Evolutionary conservation across 2,113 vertebrate species (phyloP), one percentile per base, ranked within the genome.

Genomic region (Lanius collurio): DNA sequence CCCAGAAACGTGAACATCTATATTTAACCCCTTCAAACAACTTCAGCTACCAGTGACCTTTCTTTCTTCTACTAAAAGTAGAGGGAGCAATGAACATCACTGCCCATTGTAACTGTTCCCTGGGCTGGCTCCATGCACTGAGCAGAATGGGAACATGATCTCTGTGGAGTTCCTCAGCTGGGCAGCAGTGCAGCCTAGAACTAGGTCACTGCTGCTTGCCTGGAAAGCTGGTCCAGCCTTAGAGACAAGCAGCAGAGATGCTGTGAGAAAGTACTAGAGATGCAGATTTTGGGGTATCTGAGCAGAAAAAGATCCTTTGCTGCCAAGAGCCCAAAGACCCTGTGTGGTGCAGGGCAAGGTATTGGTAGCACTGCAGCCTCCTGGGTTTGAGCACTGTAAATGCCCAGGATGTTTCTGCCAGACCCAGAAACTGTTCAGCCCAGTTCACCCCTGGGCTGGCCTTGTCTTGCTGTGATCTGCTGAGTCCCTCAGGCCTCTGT

Each of bases 331-430:
- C 3, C 1, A 31, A 46, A 39, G 49, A 31, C 23, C 7, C 27
- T 64, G 0, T 15, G 27, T 30, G 17, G 28, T 35, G 46, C 24
- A 35, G 15, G 28, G 56, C 77, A 68, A 6, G 1, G 0, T 17
- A 0, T 23, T 39, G 52, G 15, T 41, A 10, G 12, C 46, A 12
- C 28, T 11, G 47, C 7, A 26, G 11, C 12, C 1, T 16, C 46
- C 39, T 70, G 69, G 13, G 9, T 56, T 21, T n/a, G 83, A 63
- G 63, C n/a, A 5, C 28, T 35, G 18, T 10, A 7, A 65, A 26
- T 42, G 28, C 50, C 64, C 62, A 46, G 0, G 1, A 0, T 8
- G 7, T 8, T 62, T 35, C 35, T 77, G 89, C 7, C 39, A 0
- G 7, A 39, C 23, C 33, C 35, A n/a, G n/a, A n/a, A n/a, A n/a